Evolutionary conservation across 1,140 invertebrate species (phyloP).

Genomic region (Listronotus oregonensis): DNA sequence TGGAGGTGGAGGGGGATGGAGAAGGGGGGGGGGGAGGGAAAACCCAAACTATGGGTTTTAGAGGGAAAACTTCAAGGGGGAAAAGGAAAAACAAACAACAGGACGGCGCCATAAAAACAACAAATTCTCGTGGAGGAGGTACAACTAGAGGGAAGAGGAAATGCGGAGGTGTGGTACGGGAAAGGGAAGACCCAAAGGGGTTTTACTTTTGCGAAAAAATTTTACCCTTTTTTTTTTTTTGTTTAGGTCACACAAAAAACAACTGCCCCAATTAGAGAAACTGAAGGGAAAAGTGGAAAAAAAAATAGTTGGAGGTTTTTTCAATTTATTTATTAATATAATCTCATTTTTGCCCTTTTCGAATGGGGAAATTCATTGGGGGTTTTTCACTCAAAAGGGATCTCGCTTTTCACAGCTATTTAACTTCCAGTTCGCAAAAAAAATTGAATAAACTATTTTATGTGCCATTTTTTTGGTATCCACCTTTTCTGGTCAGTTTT

Average conservation of each 20-base stretch:
- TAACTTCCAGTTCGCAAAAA: too few relatives aligned
- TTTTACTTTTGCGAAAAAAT: background rate
- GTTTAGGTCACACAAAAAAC: slow-evolving; percentile 21
- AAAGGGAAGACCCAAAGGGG: slow-evolving; percentile 43
- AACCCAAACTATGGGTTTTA: slow-evolving; percentile 24
- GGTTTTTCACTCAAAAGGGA: too few relatives aligned
- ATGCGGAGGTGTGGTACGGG: slow-evolving; percentile 50
- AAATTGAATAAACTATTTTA: too few relatives aligned
- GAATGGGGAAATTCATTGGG: too few relatives aligned
- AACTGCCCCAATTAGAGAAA: slow-evolving; percentile 15
- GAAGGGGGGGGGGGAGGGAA: slow-evolving; percentile 23
- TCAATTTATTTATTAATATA: too few relatives aligned
- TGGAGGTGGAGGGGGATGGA: slow-evolving; percentile 27
- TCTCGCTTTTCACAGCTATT: too few relatives aligned
- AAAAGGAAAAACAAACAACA: slow-evolving; percentile 32
- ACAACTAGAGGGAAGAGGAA: slow-evolving; percentile 46
- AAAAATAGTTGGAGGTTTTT: too few relatives aligned
- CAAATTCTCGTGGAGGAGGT: slow-evolving; percentile 15
- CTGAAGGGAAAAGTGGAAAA: too few relatives aligned
- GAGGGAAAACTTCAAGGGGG: slow-evolving; percentile 25
- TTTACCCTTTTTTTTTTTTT: background rate
- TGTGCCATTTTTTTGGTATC: too few relatives aligned
- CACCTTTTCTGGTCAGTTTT: too few relatives aligned
- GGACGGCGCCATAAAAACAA: slow-evolving; percentile 36
- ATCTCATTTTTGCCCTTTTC: too few relatives aligned